A percentile compares a stretch with the other conserved stretches of the same genome.
phyloP scores from a whole-genome alignment of 1,140 invertebrate genomes.

The Monochamus saltuarius region DNA sequence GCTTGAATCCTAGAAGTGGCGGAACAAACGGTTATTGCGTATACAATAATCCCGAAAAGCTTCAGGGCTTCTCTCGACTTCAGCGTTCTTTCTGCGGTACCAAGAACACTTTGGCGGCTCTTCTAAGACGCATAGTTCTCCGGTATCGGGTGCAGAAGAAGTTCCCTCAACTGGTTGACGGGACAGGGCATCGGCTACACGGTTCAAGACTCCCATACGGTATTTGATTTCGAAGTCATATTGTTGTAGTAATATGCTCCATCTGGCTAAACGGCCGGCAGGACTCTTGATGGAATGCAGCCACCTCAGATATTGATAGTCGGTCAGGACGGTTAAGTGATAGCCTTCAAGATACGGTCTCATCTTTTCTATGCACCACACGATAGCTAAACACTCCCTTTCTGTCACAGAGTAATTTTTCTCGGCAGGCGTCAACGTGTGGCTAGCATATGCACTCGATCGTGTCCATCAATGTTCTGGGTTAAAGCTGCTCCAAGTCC shows the following conservation, averaged over 20 bases:
- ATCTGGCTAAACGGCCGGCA: too few relatives aligned
- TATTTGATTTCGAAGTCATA: constrained; percentile 47
- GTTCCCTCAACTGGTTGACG: background rate
- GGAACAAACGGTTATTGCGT: constrained; percentile 37
- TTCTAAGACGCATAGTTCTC: background rate
- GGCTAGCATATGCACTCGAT: constrained; percentile 49
- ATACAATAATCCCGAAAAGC: constrained; percentile 21
- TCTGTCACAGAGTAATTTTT: too few relatives aligned
- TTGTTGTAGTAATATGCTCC: constrained; percentile 50
- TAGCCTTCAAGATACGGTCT: constrained; percentile 50
- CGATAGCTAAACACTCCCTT: too few relatives aligned
- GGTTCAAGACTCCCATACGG: background rate
- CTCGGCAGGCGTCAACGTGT: constrained; percentile 46
- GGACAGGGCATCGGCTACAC: constrained; percentile 18
- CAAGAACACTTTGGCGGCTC: background rate
- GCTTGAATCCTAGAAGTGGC: constrained; percentile 24
- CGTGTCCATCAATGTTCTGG: constrained; percentile 31
- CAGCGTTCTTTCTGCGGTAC: background rate
- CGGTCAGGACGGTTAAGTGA: too few relatives aligned
- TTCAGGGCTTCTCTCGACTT: background rate
- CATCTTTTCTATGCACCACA: constrained; percentile 52
- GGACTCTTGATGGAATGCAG: too few relatives aligned
- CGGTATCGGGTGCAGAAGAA: background rate
- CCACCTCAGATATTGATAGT: too few relatives aligned
- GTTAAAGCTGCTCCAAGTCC: background rate